Base-by-base conservation (phyloP, 2,797 vertebrate species). In the Manis pentadactyla region DNA sequence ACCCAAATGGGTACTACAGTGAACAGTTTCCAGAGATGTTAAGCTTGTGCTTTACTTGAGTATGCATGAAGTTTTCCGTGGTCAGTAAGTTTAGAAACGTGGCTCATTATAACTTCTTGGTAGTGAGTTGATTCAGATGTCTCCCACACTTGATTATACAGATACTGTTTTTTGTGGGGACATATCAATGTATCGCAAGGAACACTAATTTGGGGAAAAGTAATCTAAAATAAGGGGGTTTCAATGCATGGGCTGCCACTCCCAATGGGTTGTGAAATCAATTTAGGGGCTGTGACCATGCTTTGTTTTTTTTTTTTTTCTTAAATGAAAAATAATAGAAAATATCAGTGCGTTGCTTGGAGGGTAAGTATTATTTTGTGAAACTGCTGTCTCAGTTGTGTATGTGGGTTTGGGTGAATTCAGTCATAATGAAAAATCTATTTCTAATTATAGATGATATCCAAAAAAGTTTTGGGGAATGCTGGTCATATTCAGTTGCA, bases 361-460 rank as follows among this genome's bases (percentile, higher is more conserved):
- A 18, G 29, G 13, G 7, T 78, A 87, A 83, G 42, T 53, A 27
- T 11, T 64, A 31, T 31, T 86, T 61, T 86, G 59, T 46, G 75
- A 74, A 69, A 39, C 8, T 75, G 53, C 13, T 25, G 21, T 90
- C 78, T 82, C 66, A 61, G 61, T 93, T 93, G 21, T 17, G 1
- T 39, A 21, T n/a, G 63, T 42, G 74, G 66, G 51, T 27, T 42
- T 39, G 19, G 57, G 21, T 87, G 71, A 89, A 71, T 39, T 79
- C 46, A 57, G 53, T 92, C 83, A 87, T 55, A 66, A 84, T 19
- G 84, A 93, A 85, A 90, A 55, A n/a, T 77, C 64, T 81, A 3
- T 87, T 94, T 93, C 55, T 92, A 73, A 66, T 31, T 86, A 0
- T 25, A 31, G 74, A 10, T 27, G 51, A 49, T 57, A 57, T 29